Percentiles rank a stretch among this genome's conserved stretches.
These are phyloP conservation scores for Tyrannus savana DNA, from an alignment of 2,113 vertebrate species.

Conservation along the genomic window DNA sequence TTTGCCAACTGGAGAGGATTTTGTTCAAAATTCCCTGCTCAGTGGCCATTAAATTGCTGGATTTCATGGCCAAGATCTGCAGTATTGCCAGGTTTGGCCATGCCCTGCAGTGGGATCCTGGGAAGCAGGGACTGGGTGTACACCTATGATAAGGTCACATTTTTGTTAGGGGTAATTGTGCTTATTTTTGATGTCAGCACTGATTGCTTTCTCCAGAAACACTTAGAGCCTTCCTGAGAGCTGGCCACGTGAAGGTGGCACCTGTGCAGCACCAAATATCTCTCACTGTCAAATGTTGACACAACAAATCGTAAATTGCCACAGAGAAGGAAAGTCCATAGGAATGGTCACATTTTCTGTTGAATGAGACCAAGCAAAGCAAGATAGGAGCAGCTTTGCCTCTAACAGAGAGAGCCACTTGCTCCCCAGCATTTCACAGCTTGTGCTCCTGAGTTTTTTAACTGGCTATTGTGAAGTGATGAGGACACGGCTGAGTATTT, in stretches of 20 bases:
- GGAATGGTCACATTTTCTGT: accelerated
- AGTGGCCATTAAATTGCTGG: accelerated
- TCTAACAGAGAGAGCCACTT: not conserved
- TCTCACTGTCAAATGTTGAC: not conserved
- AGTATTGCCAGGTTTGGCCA: not conserved
- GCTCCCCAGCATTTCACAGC: not conserved
- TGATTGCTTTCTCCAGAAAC: not conserved
- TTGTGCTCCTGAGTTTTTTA: not conserved
- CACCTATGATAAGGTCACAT: accelerated
- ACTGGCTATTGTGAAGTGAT: accelerated
- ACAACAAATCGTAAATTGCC: not conserved
- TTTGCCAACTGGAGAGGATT: not conserved
- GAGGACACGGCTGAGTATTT: not conserved
- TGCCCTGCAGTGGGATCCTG: not conserved
- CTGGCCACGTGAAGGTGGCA: not conserved
- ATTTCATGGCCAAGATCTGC: not conserved
- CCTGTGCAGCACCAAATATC: accelerated
- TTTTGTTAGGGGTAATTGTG: not conserved
- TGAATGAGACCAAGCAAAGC: not conserved
- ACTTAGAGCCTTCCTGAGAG: not conserved
- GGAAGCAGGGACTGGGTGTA: not conserved
- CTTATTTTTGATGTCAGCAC: not conserved
- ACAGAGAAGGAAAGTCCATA: not conserved
- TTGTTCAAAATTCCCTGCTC: not conserved
- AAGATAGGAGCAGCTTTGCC: not conserved